phyloP scores from a whole-genome alignment of 35 echinoderm and acorn worm genomes.

The Eucidaris tribuloides region DNA sequence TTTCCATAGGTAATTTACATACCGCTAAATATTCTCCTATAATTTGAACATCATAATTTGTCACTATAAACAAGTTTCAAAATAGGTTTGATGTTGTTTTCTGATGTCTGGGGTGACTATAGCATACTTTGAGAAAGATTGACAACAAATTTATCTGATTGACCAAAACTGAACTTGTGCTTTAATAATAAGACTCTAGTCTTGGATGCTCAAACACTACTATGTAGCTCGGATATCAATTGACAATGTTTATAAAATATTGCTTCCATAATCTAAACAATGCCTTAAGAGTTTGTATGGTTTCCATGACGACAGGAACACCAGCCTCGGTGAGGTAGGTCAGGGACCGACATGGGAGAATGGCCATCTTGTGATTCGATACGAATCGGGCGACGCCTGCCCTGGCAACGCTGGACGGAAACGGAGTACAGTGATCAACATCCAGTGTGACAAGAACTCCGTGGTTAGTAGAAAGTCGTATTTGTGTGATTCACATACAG shows the following conservation, averaged over 20 bases:
- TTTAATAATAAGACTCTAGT: not conserved
- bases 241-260: too few species aligned
- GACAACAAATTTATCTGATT: too few species aligned
- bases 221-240: not conserved
- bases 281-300: not conserved
- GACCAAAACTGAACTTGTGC: too few species aligned
- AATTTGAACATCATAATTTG: too few species aligned
- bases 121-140: too few species aligned
- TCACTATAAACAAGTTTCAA: too few species aligned
- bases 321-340: conserved; percentile 68
- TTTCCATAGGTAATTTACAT: too few species aligned
- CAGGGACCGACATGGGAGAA: conserved; percentile 63
- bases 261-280: too few species aligned
- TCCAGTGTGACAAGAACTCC: conserved; percentile 78
- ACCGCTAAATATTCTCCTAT: too few species aligned
- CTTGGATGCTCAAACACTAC: not conserved
- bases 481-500: too few species aligned
- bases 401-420: not conserved
- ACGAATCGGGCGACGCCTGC: conserved; percentile 49
- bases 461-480: conserved; percentile 56
- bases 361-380: conserved; percentile 69
- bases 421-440: conserved; percentile 68
- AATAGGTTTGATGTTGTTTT: too few species aligned
- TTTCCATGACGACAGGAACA: conserved; percentile 25
- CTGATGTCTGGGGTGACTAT: too few species aligned